Conservation (phyloP, 1,140 invertebrate genomes). For the Armadillidium nasatum region DNA sequence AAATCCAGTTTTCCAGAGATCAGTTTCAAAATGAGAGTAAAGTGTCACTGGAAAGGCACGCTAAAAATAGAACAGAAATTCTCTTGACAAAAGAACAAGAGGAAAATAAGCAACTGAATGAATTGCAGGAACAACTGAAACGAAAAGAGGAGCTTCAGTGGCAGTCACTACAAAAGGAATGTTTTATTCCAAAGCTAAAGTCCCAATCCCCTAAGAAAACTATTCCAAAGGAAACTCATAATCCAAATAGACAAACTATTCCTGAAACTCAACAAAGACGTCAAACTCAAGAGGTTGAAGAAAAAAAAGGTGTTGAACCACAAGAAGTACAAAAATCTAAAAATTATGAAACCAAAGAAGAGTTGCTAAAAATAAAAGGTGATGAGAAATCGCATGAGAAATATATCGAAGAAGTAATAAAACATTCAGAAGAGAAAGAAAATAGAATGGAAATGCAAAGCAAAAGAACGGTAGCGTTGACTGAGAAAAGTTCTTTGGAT, state of each 20-base stretch:
- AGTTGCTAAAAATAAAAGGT: conserved; percentile 17
- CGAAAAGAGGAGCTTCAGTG: neutral
- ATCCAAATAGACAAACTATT: neutral
- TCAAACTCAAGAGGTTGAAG: conserved; percentile 10
- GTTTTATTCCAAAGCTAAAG: too few relatives aligned
- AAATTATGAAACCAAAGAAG: neutral
- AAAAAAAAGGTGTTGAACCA: neutral
- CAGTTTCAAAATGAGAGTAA: conserved; percentile 14
- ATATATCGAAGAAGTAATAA: conserved; percentile 14
- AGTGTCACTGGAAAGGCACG: neutral
- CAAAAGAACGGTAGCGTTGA: neutral
- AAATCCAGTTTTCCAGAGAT: neutral
- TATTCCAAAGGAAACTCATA: conserved; percentile 4
- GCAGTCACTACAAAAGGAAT: neutral
- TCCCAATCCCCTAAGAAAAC: neutral
- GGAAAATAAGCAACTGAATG: neutral
- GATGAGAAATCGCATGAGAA: conserved; percentile 19
- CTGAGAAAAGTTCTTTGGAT: conserved; percentile 20
- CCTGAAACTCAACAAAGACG: too few relatives aligned
- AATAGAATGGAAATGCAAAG: conserved; percentile 3
- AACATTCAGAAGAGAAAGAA: neutral
- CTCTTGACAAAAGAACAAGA: neutral
- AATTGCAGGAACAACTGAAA: neutral
- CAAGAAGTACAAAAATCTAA: too few relatives aligned
- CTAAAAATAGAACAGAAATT: conserved; percentile 7